These are phyloP conservation scores for Malaclemys terrapin DNA, from an alignment of 2,113 vertebrate genomes.

Conservation along the genomic window DNA sequence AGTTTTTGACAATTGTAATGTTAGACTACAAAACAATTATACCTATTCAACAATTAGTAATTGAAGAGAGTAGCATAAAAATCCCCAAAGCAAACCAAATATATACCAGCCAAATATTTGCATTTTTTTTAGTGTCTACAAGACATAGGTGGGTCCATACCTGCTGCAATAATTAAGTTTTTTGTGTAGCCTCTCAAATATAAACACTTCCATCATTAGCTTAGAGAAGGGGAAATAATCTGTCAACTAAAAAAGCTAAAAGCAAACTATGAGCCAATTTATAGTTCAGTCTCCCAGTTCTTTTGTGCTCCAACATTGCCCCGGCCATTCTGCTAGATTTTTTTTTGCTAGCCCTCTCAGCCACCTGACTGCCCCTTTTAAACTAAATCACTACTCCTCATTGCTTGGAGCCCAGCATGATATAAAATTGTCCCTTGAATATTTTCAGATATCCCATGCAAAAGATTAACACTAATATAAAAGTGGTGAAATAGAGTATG, in stretches of 20 bases:
- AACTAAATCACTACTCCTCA: neutral
- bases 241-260: neutral
- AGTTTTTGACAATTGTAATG: neutral
- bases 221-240: constrained; percentile 52
- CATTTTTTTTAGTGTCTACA: neutral
- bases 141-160: neutral
- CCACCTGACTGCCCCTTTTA: constrained; percentile 34
- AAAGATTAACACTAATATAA: neutral
- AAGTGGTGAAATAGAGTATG: neutral
- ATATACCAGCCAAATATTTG: neutral
- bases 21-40: neutral
- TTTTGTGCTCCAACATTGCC: neutral
- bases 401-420: neutral
- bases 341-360: constrained; percentile 20
- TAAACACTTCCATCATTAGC: neutral
- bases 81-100: neutral
- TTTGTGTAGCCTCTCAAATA: neutral
- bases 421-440: neutral
- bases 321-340: neutral
- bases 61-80: neutral
- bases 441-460: neutral
- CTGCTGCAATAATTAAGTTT: neutral
- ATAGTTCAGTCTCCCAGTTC: constrained; percentile 12
- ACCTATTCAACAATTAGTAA: neutral
- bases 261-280: constrained; percentile 38